Percentiles rank a stretch among this genome's conserved stretches.
Evolutionary conservation across 2,797 vertebrate species (phyloP).

Genomic region (Sarcophilus harrisii): DNA sequence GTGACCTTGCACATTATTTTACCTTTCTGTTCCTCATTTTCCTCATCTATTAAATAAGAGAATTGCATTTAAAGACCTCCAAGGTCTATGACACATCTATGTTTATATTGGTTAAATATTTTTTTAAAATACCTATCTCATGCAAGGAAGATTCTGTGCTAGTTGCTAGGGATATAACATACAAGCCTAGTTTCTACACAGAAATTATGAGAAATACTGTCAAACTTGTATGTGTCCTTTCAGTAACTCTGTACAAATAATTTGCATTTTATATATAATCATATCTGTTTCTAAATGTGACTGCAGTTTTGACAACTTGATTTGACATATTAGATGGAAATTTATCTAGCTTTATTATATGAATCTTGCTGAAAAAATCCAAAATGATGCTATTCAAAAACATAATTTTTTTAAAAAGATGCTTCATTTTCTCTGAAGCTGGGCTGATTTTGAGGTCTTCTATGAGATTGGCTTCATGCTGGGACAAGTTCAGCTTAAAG

Average conservation of each 20-base stretch:
- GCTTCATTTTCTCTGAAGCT: constrained; percentile 44
- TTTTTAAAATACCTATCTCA: not conserved
- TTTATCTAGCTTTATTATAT: constrained; percentile 26
- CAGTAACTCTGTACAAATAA: not conserved
- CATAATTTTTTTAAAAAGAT: constrained; percentile 19
- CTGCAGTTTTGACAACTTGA: constrained; percentile 16
- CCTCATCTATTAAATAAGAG: not conserved
- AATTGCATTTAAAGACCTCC: not conserved
- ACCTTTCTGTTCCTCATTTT: not conserved
- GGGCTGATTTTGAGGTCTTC: constrained; percentile 40
- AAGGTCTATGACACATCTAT: not conserved
- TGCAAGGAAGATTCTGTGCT: not conserved
- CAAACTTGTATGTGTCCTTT: not conserved
- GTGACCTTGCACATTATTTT: not conserved
- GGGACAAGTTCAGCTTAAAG: constrained; percentile 47
- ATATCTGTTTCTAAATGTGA: constrained; percentile 24
- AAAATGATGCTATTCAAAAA: constrained; percentile 56
- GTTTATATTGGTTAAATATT: not conserved
- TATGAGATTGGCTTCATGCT: constrained; percentile 37
- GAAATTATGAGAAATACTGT: not conserved
- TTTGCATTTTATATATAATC: not conserved
- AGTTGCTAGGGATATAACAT: not conserved
- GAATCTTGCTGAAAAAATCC: constrained; percentile 36
- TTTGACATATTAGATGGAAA: constrained; percentile 38
- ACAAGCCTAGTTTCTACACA: not conserved